Evolutionary conservation across 2,888 invertebrate species (phyloP), one percentile per base, ranked within the genome.

Genomic region (Himalopsyche kuldschensis): DNA sequence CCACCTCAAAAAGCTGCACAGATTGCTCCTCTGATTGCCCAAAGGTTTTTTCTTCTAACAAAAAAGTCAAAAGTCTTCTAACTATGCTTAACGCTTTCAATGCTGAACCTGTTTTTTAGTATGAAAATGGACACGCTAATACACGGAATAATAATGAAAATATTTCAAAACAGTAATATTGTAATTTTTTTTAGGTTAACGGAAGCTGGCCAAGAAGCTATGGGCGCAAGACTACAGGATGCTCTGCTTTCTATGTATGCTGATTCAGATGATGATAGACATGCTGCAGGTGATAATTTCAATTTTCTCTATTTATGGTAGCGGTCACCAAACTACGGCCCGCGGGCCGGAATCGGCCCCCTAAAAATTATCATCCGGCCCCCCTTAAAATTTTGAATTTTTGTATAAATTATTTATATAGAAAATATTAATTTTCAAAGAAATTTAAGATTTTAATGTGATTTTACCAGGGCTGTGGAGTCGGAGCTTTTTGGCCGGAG

Each of bases 1-100:
- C 89, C 88, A 17, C 88, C 88, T 4, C 48, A 81, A 4, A 84
- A 78, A 55, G 84, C 85, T 6, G 47, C 80, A 32, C 84, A 86
- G 35, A 76, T 85, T n/a, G 86, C 86, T 3, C 86, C 86, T 10
- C 46, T 84, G n/a, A 86, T 86, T 48, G 86, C 82, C 4, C 86
- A 84, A 82, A 85, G 86, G 86, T 86, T 55, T 75, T 17, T 32
- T 82, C 24, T 46, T 20, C n/a, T 63, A 79, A n/a, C n/a, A n/a
- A n/a, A n/a, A n/a, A n/a, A n/a, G n/a, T n/a, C n/a, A n/a, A n/a
- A n/a, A n/a, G n/a, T n/a, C n/a, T n/a, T n/a, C n/a, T n/a, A n/a
- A n/a, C n/a, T n/a, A n/a, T n/a, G n/a, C n/a, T n/a, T n/a, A n/a
- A n/a, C n/a, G n/a, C n/a, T n/a, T n/a, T n/a, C n/a, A n/a, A n/a